phyloP scores from a whole-genome alignment of 1,140 invertebrate genomes.

The Drosophila paulistorum region DNA sequence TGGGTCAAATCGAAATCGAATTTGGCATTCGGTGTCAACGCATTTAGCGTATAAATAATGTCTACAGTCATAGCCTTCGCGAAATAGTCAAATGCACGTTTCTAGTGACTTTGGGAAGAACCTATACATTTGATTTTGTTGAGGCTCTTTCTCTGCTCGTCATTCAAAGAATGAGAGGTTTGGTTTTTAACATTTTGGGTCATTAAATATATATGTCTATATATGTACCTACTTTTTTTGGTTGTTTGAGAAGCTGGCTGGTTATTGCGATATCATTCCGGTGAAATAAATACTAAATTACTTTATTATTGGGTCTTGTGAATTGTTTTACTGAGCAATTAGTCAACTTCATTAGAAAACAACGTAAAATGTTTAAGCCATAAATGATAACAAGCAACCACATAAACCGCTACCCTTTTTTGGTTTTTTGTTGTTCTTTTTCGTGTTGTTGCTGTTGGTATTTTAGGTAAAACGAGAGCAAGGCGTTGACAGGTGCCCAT shows the following conservation, averaged over 20 bases:
- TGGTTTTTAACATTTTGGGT: background rate
- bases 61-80: background rate
- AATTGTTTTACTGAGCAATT: conserved; percentile 47
- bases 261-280: background rate
- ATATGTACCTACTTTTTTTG: too few species aligned
- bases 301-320: conserved; percentile 44
- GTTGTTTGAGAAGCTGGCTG: background rate
- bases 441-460: background rate
- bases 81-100: background rate
- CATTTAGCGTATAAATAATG: conserved; percentile 69
- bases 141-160: too few species aligned
- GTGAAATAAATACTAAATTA: conserved; percentile 25
- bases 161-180: too few species aligned
- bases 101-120: background rate
- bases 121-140: too few species aligned
- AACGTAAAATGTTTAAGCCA: conserved; percentile 74
- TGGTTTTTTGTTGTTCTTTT: background rate
- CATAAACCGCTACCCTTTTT: conserved; percentile 53
- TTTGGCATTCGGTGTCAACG: conserved; percentile 61
- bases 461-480: conserved; percentile 15
- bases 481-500: conserved; percentile 32
- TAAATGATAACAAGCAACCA: conserved; percentile 75
- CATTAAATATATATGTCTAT: too few species aligned
- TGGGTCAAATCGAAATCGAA: conserved; percentile 46
- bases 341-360: conserved; percentile 48